Percentiles rank a stretch among this genome's conserved stretches.
Conservation (phyloP, 1,140 invertebrate species). For the Triops cancriformis region DNA sequence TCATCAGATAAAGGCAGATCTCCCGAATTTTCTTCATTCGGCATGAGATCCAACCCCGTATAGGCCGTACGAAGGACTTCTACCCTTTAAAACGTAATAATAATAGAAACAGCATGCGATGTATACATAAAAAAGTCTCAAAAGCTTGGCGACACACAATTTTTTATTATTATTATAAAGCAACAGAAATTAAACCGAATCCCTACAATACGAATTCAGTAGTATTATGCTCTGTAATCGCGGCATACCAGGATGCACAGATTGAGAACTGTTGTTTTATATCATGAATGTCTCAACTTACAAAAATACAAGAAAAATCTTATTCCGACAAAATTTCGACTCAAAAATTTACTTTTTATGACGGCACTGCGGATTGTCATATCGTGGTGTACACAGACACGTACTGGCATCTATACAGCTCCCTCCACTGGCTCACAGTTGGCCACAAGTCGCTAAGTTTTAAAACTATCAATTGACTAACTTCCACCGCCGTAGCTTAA, state of each 20-base stretch:
- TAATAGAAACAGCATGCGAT: no score
- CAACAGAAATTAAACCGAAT: background rate
- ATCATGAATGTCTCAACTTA: background rate
- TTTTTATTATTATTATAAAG: background rate
- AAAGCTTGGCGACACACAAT: background rate
- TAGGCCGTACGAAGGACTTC: no score
- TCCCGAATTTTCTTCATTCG: no score
- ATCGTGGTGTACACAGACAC: constrained; percentile 32
- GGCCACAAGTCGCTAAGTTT: constrained; percentile 31
- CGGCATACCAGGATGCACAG: no score
- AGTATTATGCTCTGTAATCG: background rate
- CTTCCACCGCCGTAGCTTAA: background rate
- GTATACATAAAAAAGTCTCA: no score
- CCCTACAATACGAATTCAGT: background rate
- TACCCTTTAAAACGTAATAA: no score
- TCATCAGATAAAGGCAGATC: no score
- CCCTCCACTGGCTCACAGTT: constrained; percentile 31
- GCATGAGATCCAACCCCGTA: no score
- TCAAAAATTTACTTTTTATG: background rate
- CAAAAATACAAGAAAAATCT: background rate
- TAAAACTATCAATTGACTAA: background rate
- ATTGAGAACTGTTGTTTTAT: no score
- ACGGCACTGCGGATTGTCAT: constrained; percentile 26
- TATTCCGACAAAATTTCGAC: background rate
- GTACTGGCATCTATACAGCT: constrained; percentile 33